phyloP scores from a whole-genome alignment of 2,113 vertebrate genomes.

The Callochromis pleurospilus region DNA sequence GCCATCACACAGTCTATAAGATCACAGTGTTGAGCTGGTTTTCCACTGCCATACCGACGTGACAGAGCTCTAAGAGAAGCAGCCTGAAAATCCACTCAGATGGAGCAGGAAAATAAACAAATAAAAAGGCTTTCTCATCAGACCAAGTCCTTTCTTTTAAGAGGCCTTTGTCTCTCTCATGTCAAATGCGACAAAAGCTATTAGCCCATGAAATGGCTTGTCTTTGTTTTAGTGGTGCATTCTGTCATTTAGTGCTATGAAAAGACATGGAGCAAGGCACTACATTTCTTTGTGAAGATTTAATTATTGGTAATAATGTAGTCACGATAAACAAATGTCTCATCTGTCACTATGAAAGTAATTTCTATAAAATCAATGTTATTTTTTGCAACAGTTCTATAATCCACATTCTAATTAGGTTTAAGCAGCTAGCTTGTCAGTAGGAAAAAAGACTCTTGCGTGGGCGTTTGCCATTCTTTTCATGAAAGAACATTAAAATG shows the following conservation, averaged over 20 bases:
- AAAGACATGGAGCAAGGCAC: slow-evolving; percentile 74
- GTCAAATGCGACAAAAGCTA: slow-evolving; percentile 78
- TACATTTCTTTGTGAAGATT: slow-evolving; percentile 72
- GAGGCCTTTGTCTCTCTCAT: slow-evolving; percentile 75
- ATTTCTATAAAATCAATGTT: slow-evolving; percentile 66
- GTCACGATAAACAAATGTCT: slow-evolving; percentile 76
- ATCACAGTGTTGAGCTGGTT: slow-evolving; percentile 20
- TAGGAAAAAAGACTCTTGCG: slow-evolving; percentile 41
- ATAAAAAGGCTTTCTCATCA: slow-evolving; percentile 61
- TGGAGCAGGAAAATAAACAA: slow-evolving; percentile 65
- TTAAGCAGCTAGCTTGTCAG: slow-evolving; percentile 68
- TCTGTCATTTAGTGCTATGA: slow-evolving; percentile 73
- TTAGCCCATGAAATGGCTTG: slow-evolving; percentile 72
- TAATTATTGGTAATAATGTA: slow-evolving; percentile 76
- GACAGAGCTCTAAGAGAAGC: slow-evolving; percentile 34
- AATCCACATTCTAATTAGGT: slow-evolving; percentile 70
- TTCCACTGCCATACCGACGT: slow-evolving; percentile 28
- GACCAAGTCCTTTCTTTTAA: slow-evolving; percentile 64
- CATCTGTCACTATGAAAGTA: slow-evolving; percentile 71
- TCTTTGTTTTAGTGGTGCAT: slow-evolving; percentile 76
- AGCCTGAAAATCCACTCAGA: slow-evolving; percentile 33
- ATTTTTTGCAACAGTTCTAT: slow-evolving; percentile 69
- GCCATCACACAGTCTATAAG: slow-evolving; percentile 31
- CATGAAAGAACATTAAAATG: slow-evolving; percentile 65
- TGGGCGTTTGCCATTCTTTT: slow-evolving; percentile 67